These are phyloP conservation scores for Laticauda colubrina DNA, from an alignment of 2,113 vertebrate species.

Conservation along the genomic window DNA sequence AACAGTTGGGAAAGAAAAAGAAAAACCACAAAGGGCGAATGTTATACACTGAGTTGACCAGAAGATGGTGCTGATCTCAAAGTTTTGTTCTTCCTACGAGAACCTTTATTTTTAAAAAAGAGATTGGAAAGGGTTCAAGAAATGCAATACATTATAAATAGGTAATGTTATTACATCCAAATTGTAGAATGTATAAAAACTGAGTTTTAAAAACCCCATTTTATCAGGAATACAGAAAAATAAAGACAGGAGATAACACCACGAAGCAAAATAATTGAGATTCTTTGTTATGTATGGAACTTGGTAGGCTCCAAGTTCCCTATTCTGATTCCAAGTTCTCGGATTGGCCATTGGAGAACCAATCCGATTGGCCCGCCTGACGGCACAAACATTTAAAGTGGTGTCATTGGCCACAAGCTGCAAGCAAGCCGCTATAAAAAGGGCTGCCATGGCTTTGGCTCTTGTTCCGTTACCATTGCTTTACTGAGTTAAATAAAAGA, in stretches of 20 bases:
- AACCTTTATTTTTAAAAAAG: neutral
- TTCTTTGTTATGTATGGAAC: too few relatives aligned
- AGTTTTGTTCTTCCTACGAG: neutral
- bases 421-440: too few relatives aligned
- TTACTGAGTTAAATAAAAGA: too few relatives aligned
- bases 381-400: too few relatives aligned
- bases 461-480: too few relatives aligned
- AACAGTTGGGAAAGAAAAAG: neutral
- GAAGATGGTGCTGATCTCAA: neutral
- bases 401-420: too few relatives aligned
- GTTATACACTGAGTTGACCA: neutral
- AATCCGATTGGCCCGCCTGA: too few relatives aligned
- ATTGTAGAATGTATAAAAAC: neutral
- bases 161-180: neutral
- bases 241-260: neutral
- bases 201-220: neutral
- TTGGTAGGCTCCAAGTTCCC: too few relatives aligned
- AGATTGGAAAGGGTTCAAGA: neutral
- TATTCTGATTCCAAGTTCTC: too few relatives aligned
- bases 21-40: neutral
- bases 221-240: neutral
- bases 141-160: neutral
- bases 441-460: too few relatives aligned
- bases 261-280: neutral
- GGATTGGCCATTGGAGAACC: too few relatives aligned